Percentiles rank a stretch among this genome's conserved stretches.
Conservation (phyloP, 1,140 invertebrate species). For the Ips nitidus region DNA sequence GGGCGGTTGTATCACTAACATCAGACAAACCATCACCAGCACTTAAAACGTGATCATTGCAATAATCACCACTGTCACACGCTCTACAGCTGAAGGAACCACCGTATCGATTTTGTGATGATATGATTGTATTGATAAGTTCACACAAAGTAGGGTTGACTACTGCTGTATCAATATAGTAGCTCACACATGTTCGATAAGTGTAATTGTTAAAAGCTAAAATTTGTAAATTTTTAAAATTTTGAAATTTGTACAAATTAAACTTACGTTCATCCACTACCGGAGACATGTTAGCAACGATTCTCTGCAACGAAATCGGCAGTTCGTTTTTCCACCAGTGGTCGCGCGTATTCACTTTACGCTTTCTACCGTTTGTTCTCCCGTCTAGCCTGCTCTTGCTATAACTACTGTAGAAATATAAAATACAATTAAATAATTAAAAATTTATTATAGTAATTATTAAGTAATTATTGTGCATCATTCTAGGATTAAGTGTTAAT, state of each 20-base stretch:
- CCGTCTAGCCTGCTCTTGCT: too few species aligned
- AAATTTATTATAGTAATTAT: too few species aligned
- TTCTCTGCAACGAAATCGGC: too few species aligned
- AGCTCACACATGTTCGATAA: background rate
- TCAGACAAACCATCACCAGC: background rate
- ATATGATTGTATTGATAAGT: background rate
- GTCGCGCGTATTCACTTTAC: too few species aligned
- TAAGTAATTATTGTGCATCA: too few species aligned
- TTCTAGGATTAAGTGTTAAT: too few species aligned
- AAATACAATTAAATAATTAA: too few species aligned
- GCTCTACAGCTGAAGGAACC: conserved; percentile 3
- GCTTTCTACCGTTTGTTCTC: too few species aligned
- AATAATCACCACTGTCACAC: conserved; percentile 8
- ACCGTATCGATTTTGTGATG: conserved; percentile 3
- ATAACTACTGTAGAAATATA: too few species aligned
- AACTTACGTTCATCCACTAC: conserved; percentile 2
- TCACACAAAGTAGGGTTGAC: background rate
- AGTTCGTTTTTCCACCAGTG: too few species aligned
- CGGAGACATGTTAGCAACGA: too few species aligned
- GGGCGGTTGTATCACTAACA: too few species aligned
- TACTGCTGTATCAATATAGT: background rate
- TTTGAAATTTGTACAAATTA: background rate
- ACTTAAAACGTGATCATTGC: conserved; percentile 3
- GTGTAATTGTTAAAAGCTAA: conserved; percentile 1
- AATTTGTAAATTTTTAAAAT: background rate